Percentiles rank a stretch among this genome's conserved stretches.
phyloP scores from a whole-genome alignment of 2,113 vertebrate genomes.

The Scalopus aquaticus region DNA sequence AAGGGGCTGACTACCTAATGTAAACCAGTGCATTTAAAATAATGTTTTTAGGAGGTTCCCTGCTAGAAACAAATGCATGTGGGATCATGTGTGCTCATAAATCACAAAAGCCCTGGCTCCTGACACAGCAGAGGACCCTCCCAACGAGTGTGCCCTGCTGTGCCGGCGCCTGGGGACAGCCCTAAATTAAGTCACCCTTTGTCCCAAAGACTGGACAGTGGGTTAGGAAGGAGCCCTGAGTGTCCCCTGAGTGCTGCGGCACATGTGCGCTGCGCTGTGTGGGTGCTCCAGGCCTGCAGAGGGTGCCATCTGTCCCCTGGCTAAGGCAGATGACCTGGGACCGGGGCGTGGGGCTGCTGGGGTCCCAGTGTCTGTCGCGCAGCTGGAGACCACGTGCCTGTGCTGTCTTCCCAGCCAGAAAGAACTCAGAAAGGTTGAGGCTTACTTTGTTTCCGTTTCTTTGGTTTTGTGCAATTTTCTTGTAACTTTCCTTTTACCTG shows the following conservation, averaged over 20 bases:
- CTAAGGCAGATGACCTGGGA: not conserved
- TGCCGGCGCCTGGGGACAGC: not conserved
- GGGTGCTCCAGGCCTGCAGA: too few relatives aligned
- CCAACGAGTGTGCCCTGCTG: not conserved
- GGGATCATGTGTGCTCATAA: constrained; percentile 33
- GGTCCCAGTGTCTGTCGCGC: too few relatives aligned
- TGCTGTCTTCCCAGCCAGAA: not conserved
- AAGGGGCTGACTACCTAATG: not conserved
- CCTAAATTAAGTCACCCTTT: not conserved
- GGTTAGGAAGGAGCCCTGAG: not conserved
- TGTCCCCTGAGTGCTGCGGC: not conserved
- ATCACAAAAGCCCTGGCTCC: constrained; percentile 49
- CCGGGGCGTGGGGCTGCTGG: too few relatives aligned
- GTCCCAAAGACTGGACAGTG: not conserved
- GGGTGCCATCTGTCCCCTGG: not conserved
- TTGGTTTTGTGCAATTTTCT: constrained; percentile 62
- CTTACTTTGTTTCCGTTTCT: constrained; percentile 55
- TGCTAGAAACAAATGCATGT: constrained; percentile 52
- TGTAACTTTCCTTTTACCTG: constrained; percentile 46
- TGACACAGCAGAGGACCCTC: constrained; percentile 25
- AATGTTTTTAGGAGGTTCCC: not conserved
- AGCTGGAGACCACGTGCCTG: too few relatives aligned
- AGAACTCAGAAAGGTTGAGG: constrained; percentile 38
- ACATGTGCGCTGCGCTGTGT: not conserved
- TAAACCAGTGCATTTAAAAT: constrained; percentile 52